These are phyloP conservation scores for Halichondria panicea DNA, from an alignment of 37 sponge, comb jelly and placozoan species.

Conservation along the genomic window DNA sequence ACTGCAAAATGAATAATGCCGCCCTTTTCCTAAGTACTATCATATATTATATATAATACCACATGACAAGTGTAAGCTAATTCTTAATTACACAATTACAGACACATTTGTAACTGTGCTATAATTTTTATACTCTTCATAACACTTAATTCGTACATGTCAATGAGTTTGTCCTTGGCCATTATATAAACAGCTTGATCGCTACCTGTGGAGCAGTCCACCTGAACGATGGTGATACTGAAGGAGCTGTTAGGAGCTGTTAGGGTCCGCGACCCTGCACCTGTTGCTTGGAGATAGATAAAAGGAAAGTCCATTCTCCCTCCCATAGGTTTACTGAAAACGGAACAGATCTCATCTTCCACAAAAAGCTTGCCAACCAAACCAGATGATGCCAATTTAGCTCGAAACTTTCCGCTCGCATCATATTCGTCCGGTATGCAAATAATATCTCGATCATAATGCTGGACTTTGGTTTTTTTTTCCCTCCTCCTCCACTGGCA, in stretches of 20 bases:
- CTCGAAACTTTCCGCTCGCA: conserved; percentile 27
- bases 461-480: no score
- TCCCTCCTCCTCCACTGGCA: no score
- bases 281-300: conserved; percentile 35
- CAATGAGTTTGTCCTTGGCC: not conserved
- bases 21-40: no score
- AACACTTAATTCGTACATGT: no score
- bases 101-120: no score
- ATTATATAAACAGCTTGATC: not conserved
- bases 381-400: conserved; percentile 5
- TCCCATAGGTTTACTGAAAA: conserved; percentile 45
- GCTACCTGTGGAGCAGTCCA: conserved; percentile 11
- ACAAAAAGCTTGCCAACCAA: conserved; percentile 52
- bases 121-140: no score
- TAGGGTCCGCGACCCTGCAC: conserved; percentile 29
- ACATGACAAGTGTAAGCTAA: no score
- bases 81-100: no score
- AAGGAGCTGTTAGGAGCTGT: conserved; percentile 36
- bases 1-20: no score
- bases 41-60: no score
- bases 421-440: not conserved
- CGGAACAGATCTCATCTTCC: conserved; percentile 44
- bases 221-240: conserved; percentile 29
- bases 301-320: conserved; percentile 30
- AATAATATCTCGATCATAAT: conserved; percentile 15